Percentiles rank a stretch among this genome's conserved stretches.
Conservation (phyloP, 2,113 vertebrate species). For the Beaufortia kweichowensis region DNA sequence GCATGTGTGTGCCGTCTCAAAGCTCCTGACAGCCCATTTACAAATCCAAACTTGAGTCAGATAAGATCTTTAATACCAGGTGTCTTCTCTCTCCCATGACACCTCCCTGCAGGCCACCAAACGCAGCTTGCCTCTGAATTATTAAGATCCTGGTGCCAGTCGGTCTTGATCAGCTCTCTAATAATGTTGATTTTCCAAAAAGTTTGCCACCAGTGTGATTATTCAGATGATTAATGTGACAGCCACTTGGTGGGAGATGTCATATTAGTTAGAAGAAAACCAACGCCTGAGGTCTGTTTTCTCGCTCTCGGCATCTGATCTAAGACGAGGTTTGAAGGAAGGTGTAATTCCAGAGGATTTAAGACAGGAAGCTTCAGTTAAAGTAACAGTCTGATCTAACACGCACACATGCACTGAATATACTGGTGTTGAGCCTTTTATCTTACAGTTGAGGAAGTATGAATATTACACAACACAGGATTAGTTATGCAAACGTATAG, state of each 20-base stretch:
- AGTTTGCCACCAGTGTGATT: conserved; percentile 55
- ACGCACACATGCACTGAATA: not conserved
- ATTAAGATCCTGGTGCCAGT: conserved; percentile 60
- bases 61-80: conserved; percentile 67
- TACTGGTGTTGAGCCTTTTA: not conserved
- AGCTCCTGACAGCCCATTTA: conserved; percentile 43
- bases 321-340: conserved; percentile 6
- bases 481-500: not conserved
- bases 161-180: conserved; percentile 53
- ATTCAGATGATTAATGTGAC: conserved; percentile 64
- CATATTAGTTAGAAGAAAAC: conserved; percentile 57
- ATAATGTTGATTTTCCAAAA: conserved; percentile 56
- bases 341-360: not conserved
- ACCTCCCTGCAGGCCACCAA: conserved; percentile 55
- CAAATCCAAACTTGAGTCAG: conserved; percentile 48
- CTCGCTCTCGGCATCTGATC: not conserved
- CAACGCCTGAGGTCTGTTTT: conserved; percentile 18
- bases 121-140: conserved; percentile 54
- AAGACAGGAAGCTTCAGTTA: conserved; percentile 1
- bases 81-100: conserved; percentile 58
- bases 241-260: conserved; percentile 54
- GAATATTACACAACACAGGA: not conserved
- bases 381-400: conserved; percentile 4
- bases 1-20: conserved; percentile 19
- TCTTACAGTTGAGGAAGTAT: not conserved